phyloP scores from a whole-genome alignment of 2,888 invertebrate genomes.

The Ichneumon xanthorius region DNA sequence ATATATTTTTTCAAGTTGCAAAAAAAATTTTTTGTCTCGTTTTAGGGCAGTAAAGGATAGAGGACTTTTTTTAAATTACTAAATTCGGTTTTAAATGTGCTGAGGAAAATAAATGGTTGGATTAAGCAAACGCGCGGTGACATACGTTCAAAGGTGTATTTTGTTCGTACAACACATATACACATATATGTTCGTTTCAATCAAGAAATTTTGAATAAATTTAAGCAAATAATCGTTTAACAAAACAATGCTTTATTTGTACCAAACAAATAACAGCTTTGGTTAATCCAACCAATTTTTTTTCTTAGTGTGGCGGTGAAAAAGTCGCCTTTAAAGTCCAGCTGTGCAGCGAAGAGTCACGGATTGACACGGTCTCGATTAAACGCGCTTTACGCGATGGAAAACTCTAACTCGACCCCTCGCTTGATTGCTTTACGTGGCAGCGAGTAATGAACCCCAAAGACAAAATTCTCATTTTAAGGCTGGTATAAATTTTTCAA shows the following conservation, averaged over 20 bases:
- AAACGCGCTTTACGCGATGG: not conserved
- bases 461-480: not conserved
- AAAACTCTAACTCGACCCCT: slow-evolving; percentile 24
- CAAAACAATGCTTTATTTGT: no score
- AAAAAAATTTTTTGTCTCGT: not conserved
- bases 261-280: no score
- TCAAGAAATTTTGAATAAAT: no score
- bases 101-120: no score
- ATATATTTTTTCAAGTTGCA: not conserved
- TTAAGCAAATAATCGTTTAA: no score
- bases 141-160: no score
- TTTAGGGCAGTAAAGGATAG: no score
- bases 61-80: not conserved
- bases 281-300: no score
- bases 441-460: not conserved
- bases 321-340: not conserved
- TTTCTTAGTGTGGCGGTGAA: not conserved
- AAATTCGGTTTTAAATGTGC: not conserved
- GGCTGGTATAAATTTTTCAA: not conserved
- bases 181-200: no score
- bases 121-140: no score
- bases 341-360: not conserved
- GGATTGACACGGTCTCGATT: slow-evolving; percentile 32
- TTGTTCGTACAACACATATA: no score
- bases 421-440: not conserved